Conservation (phyloP, 1,140 invertebrate genomes). For the Potamilus streckersoni region DNA sequence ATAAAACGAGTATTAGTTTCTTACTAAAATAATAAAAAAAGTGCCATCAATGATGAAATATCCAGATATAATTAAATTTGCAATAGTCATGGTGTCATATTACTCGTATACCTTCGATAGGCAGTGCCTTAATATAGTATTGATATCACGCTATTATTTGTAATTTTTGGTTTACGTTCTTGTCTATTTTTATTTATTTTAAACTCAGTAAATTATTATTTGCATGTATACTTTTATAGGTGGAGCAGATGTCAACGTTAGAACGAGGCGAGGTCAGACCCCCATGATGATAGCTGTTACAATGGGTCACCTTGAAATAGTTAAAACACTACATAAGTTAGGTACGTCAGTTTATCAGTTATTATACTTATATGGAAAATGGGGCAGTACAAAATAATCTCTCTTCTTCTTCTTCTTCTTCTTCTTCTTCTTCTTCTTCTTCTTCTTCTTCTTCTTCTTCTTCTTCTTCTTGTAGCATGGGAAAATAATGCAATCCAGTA, state of each 20-base stretch:
- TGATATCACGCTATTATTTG: background rate
- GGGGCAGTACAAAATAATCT: no score
- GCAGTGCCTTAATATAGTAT: background rate
- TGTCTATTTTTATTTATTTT: background rate
- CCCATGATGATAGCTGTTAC: slow-evolving; percentile 28
- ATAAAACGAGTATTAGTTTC: background rate
- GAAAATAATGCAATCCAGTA: no score
- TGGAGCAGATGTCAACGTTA: slow-evolving; percentile 12
- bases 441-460: no score
- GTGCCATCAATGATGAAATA: background rate
- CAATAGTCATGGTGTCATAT: no score
- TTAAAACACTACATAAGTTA: slow-evolving; percentile 13
- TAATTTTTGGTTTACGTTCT: background rate
- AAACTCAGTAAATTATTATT: background rate
- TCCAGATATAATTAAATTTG: background rate
- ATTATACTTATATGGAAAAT: no score
- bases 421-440: no score
- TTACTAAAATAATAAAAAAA: no score
- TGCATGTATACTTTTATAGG: slow-evolving; percentile 8
- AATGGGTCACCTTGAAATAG: slow-evolving; percentile 19
- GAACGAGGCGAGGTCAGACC: slow-evolving; percentile 16
- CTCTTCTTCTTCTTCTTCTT: no score
- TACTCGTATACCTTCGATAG: background rate
- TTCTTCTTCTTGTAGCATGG: no score
- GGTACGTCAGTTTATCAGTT: slow-evolving; percentile 1